phyloP scores from a whole-genome alignment of 2,888 invertebrate genomes.

The Xanthorhoe designata region DNA sequence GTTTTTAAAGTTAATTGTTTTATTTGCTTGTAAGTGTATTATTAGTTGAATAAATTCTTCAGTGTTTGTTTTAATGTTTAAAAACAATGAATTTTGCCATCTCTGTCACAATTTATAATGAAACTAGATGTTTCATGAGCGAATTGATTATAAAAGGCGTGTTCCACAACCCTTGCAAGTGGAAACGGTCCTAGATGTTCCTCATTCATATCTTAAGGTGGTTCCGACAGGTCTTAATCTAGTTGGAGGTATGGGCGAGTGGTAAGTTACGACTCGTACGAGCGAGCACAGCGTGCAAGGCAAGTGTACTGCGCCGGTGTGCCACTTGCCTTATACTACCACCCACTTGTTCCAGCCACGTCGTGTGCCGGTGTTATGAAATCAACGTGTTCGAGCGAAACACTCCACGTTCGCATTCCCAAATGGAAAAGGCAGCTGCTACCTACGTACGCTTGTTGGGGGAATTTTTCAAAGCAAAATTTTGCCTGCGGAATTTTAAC shows the following conservation, averaged over 20 bases:
- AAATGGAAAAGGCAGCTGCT: conserved; percentile 78
- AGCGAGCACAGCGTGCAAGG: conserved; percentile 33
- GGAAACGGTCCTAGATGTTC: conserved; percentile 2
- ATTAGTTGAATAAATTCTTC: conserved; percentile 8
- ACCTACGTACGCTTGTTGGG: conserved; percentile 58
- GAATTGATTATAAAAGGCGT: conserved; percentile 15
- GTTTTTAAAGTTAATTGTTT: conserved; percentile 27
- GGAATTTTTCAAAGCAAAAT: conserved; percentile 77
- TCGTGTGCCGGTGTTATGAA: conserved; percentile 76
- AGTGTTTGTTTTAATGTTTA: not conserved
- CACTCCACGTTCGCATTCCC: conserved; percentile 77
- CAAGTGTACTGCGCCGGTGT: conserved; percentile 50
- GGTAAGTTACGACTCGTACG: conserved; percentile 26
- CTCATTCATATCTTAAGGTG: conserved; percentile 25
- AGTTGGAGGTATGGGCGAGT: conserved; percentile 39
- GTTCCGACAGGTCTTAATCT: conserved; percentile 37
- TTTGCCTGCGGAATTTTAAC: conserved; percentile 72
- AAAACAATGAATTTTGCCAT: not conserved
- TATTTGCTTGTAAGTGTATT: conserved; percentile 12
- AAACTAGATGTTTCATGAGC: conserved; percentile 6
- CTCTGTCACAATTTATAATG: not conserved
- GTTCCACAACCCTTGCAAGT: conserved; percentile 19
- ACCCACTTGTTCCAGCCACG: conserved; percentile 82
- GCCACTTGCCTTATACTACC: conserved; percentile 76
- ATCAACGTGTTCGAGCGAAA: conserved; percentile 84